Evolutionary conservation across 1,140 invertebrate genomes (phyloP), one percentile per base, ranked within the genome.

Genomic region (Cyphomyrmex costatus): DNA sequence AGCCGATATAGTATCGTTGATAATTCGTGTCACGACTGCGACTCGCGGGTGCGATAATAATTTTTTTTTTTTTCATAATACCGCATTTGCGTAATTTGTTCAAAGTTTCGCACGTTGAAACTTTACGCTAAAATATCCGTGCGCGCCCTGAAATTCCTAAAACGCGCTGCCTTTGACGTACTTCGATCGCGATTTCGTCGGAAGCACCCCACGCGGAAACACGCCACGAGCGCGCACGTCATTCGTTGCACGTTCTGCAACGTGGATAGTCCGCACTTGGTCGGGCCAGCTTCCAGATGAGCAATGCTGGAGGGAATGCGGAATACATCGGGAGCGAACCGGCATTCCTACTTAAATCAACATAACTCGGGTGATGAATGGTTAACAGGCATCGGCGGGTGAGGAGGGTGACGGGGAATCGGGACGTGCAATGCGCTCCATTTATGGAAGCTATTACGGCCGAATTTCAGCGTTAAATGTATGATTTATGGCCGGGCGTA

Each of bases 261-360:
- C 53, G 30, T 19, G 76, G 66, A 58, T 77, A 79, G 78, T 79
- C 89, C 66, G 77, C 71, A 89, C 63, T 90, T 73, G 70, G 88
- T 88, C 56, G 82, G 83, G 46, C 65, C 51, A n/a, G 89, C 86
- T 86, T 86, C 87, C 89, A 90, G 88, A 88, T 91, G 87, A 80
- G 89, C 89, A 91, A 91, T 90, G 84, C 76, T 46, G 84, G 82
- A 86, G 70, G 88, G 90, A 90, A 91, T 91, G 90, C 79, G 84
- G 89, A 90, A 90, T 89, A 91, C 89, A 90, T 88, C 83, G 77
- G 84, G 49, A 80, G 36, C 80, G 78, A 49, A 42, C 80, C 78
- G 89, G 87, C 87, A 89, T 91, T 89, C 90, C 90, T 91, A 92
- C 90, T 92, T 91, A 92, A 92, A 92, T 92, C 91, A 92, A 90